Conservation (phyloP, 2,888 invertebrate species). For the Caenorhabditis sp. region DNA sequence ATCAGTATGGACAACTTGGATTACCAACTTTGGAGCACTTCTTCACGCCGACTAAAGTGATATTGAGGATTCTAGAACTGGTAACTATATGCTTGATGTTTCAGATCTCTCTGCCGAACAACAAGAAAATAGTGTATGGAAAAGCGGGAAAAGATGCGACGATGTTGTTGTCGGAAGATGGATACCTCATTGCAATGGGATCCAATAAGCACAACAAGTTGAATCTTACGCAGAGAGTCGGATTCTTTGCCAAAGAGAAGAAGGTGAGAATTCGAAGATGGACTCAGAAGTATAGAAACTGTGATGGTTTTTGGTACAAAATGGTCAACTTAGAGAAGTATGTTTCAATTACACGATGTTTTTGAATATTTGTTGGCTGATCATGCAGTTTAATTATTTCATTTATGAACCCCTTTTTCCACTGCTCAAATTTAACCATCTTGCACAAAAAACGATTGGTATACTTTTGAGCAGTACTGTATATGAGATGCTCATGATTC, state of each 20-base stretch:
- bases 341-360: too few relatives aligned
- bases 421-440: too few relatives aligned
- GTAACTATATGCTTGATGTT: not conserved
- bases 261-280: conserved; percentile 29
- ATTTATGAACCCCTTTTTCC: too few relatives aligned
- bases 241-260: conserved; percentile 85
- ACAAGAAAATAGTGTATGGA: conserved; percentile 71
- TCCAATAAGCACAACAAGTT: conserved; percentile 87
- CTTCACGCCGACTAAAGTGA: conserved; percentile 52
- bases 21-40: conserved; percentile 47
- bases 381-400: too few relatives aligned
- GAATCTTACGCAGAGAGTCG: conserved; percentile 86
- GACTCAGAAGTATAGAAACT: too few relatives aligned
- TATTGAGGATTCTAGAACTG: not conserved
- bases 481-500: too few relatives aligned
- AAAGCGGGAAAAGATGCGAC: conserved; percentile 70
- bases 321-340: too few relatives aligned
- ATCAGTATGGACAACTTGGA: conserved; percentile 60
- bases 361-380: too few relatives aligned
- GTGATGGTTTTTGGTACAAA: too few relatives aligned
- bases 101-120: conserved; percentile 73
- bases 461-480: too few relatives aligned
- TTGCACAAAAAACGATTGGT: too few relatives aligned
- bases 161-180: conserved; percentile 69
- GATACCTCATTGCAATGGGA: conserved; percentile 87